These are phyloP conservation scores for Malthinus seriepunctatus DNA, from an alignment of 2,888 invertebrate genomes.

Conservation along the genomic window DNA sequence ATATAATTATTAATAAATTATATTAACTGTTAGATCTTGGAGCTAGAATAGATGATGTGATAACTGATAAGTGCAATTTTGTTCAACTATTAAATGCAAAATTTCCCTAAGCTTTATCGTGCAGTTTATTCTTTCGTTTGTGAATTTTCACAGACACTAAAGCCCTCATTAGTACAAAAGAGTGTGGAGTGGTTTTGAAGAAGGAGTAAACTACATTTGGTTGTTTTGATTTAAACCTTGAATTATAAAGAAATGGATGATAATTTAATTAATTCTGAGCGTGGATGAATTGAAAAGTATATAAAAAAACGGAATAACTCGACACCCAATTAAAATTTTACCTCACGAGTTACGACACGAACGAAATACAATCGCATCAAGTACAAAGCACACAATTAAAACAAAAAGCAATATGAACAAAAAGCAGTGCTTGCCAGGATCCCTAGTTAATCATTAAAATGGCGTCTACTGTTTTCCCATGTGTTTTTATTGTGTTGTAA, in stretches of 20 bases:
- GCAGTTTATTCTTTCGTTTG: no score
- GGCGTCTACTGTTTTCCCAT: slow-evolving; percentile 59
- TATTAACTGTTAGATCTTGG: no score
- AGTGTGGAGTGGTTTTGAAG: no score
- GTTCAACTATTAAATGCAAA: no score
- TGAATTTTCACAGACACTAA: no score
- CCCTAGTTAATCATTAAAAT: slow-evolving; percentile 58
- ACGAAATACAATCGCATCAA: slow-evolving; percentile 52
- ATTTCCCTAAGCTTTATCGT: no score
- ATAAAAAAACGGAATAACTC: slow-evolving; percentile 44
- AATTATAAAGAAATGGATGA: slow-evolving; percentile 28
- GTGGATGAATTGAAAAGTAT: slow-evolving; percentile 38
- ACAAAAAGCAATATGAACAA: slow-evolving; percentile 56
- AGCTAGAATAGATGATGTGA: no score
- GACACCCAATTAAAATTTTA: slow-evolving; percentile 55
- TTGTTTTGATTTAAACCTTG: background rate
- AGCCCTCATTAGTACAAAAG: no score
- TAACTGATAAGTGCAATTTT: no score
- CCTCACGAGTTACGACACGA: slow-evolving; percentile 48
- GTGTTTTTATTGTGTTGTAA: slow-evolving; percentile 59
- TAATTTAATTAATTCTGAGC: slow-evolving; percentile 43
- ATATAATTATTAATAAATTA: no score
- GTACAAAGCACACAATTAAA: slow-evolving; percentile 54
- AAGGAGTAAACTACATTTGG: no score
- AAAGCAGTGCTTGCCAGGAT: slow-evolving; percentile 52